phyloP scores from a whole-genome alignment of 2,888 invertebrate species.

The Megastigmus dorsalis region DNA sequence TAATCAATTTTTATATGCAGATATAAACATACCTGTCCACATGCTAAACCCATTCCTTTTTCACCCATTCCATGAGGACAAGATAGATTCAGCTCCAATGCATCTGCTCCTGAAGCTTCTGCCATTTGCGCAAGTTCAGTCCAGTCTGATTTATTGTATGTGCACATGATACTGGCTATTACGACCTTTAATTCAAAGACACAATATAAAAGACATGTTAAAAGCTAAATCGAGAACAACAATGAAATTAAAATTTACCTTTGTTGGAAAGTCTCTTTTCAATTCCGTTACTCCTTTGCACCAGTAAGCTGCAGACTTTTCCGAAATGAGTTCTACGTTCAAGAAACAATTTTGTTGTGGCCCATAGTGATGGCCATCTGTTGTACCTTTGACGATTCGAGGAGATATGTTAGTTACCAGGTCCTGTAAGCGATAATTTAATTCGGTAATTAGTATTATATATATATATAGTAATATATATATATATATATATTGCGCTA shows the following conservation, averaged over 20 bases:
- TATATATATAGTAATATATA: too few species aligned
- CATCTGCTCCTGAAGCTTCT: conserved; percentile 91
- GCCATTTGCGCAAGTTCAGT: conserved; percentile 85
- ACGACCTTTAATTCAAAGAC: conserved; percentile 80
- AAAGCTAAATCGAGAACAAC: background rate
- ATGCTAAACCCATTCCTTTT: conserved; percentile 98
- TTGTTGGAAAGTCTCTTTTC: conserved; percentile 92
- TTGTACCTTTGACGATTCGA: conserved; percentile 94
- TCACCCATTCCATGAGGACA: conserved; percentile 99
- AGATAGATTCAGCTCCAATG: conserved; percentile 95
- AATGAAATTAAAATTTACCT: conserved; percentile 76
- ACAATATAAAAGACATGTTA: too few species aligned
- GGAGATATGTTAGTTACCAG: conserved; percentile 97
- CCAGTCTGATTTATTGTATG: conserved; percentile 93
- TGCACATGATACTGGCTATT: conserved; percentile 97
- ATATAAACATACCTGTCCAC: conserved; percentile 87
- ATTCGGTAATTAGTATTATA: too few species aligned
- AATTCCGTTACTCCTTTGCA: conserved; percentile 89
- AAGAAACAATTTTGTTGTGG: conserved; percentile 98
- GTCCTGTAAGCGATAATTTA: conserved; percentile 78
- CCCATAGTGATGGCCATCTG: conserved; percentile 92
- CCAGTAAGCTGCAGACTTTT: conserved; percentile 97
- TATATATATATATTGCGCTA: too few species aligned
- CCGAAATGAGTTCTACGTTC: conserved; percentile 98
- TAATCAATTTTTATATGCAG: too few species aligned